Percentiles rank a stretch among this genome's conserved stretches.
phyloP scores from a whole-genome alignment of 2,797 vertebrate species.

The Poeciliopsis paucimaculata region DNA sequence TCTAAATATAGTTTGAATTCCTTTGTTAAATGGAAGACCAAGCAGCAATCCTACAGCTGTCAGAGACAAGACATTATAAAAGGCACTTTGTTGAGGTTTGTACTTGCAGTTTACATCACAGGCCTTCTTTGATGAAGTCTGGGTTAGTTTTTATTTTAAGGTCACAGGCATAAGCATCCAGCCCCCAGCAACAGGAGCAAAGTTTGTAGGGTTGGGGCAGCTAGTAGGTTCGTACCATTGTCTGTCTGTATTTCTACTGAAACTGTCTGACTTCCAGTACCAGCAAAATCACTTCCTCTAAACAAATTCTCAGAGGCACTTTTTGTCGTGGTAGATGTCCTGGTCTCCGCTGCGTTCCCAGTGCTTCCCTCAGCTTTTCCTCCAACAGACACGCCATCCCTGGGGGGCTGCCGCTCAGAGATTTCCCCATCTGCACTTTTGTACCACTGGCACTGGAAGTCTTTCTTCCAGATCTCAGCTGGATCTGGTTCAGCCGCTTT shows the following conservation, averaged over 20 bases:
- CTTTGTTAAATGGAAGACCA: not conserved
- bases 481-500: conserved; percentile 69
- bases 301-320: conserved; percentile 51
- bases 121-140: conserved; percentile 28
- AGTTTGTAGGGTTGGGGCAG: conserved; percentile 30
- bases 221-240: conserved; percentile 6
- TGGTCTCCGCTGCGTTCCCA: conserved; percentile 21
- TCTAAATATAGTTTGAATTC: conserved; percentile 13
- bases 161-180: conserved; percentile 41
- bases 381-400: conserved; percentile 59
- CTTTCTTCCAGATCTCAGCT: conserved; percentile 78
- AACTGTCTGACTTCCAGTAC: conserved; percentile 24
- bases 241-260: conserved; percentile 40
- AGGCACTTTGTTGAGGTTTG: conserved; percentile 62
- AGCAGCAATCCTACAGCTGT: conserved; percentile 24
- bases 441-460: conserved; percentile 85
- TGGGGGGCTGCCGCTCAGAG: conserved; percentile 77
- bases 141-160: conserved; percentile 45
- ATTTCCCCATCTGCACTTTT: conserved; percentile 70
- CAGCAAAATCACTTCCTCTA: conserved; percentile 32
- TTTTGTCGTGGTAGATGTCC: conserved; percentile 47
- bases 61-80: conserved; percentile 46
- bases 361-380: conserved; percentile 14
- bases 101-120: conserved; percentile 10
- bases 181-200: conserved; percentile 56